phyloP scores from a whole-genome alignment of 2,113 vertebrate species.

The Muntiacus muntjak region DNA sequence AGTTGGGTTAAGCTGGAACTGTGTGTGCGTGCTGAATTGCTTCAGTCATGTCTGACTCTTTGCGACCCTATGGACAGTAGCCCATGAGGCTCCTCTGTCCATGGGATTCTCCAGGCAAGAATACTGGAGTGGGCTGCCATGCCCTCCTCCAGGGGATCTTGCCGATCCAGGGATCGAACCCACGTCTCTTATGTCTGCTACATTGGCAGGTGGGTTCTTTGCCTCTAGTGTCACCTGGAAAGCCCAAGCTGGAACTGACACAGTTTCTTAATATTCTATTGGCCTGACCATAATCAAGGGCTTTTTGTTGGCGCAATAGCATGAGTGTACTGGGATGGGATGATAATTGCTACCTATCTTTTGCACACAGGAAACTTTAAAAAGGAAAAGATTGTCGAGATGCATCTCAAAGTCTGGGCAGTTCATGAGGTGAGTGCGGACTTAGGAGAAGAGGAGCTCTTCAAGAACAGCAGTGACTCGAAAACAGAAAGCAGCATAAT shows the following conservation, averaged over 20 bases:
- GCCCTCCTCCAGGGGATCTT: not conserved
- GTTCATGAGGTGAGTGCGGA: not conserved
- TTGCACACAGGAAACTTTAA: not conserved
- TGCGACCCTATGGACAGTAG: not conserved
- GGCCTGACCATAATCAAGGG: not conserved
- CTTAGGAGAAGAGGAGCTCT: not conserved
- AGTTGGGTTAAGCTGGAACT: not conserved
- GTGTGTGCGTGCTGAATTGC: not conserved
- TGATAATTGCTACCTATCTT: not conserved
- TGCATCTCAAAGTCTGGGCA: not conserved
- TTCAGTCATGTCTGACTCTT: not conserved
- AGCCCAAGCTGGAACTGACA: not conserved
- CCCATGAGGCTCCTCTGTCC: not conserved
- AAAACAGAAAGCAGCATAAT: not conserved
- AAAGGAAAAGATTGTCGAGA: not conserved
- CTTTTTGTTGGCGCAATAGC: not conserved
- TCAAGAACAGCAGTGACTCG: not conserved
- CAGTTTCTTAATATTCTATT: not conserved
- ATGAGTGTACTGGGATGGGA: not conserved
- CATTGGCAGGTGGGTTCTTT: not conserved
- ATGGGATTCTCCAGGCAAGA: not conserved
- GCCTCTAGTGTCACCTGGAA: not conserved
- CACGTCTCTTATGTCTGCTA: not conserved
- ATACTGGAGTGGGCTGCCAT: not conserved
- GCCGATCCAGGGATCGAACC: not conserved